Conservation (phyloP, 2,113 vertebrate species). For the Rhodinocichla rosea region DNA sequence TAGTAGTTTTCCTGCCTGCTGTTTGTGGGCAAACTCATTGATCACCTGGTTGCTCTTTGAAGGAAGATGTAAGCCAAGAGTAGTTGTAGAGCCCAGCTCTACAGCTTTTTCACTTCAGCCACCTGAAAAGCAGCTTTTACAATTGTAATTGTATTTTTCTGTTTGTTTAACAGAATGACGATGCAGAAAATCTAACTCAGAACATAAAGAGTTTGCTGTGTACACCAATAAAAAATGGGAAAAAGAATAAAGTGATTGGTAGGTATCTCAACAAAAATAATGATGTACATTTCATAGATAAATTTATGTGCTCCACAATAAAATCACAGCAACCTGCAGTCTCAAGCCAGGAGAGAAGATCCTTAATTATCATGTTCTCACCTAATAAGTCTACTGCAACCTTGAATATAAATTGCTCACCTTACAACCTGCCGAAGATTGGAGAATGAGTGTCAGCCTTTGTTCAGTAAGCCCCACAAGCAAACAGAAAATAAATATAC, state of each 20-base stretch:
- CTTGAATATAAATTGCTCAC: background rate
- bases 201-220: constrained; percentile 90
- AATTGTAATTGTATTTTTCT: constrained; percentile 9
- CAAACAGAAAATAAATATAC: background rate
- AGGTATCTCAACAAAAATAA: constrained; percentile 26
- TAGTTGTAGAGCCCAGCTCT: background rate
- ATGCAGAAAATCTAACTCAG: constrained; percentile 71
- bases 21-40: background rate
- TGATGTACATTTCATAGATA: background rate
- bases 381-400: background rate
- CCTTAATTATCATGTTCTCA: background rate
- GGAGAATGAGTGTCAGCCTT: background rate
- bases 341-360: background rate
- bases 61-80: background rate
- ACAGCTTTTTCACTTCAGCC: background rate
- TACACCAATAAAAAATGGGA: constrained; percentile 93
- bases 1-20: background rate
- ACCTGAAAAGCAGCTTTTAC: background rate
- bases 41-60: background rate
- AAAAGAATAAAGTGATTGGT: constrained; percentile 99
- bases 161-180: constrained; percentile 82
- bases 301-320: background rate
- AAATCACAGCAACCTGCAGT: background rate
- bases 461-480: background rate
- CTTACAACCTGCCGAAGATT: background rate